Evolutionary conservation across 1,140 invertebrate species (phyloP).

Genomic region (Solen grandis): DNA sequence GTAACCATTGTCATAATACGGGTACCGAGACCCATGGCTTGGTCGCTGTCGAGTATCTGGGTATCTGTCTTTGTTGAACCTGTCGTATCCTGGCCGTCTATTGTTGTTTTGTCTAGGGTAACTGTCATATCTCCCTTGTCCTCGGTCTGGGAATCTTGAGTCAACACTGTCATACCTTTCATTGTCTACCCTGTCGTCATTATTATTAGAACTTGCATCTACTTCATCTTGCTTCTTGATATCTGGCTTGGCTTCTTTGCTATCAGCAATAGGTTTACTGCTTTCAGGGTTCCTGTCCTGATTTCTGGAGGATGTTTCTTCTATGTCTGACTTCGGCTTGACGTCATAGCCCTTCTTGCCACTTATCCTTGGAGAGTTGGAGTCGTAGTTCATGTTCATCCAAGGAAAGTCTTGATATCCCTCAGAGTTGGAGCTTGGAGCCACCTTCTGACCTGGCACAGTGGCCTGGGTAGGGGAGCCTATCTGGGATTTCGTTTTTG

Average conservation of each 20-base stretch:
- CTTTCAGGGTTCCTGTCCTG: background rate
- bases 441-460: constrained; percentile 33
- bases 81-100: constrained; percentile 30
- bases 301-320: background rate
- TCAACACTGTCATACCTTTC: too few species aligned
- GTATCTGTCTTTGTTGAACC: constrained; percentile 18
- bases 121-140: constrained; percentile 16
- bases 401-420: constrained; percentile 36
- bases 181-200: background rate
- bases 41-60: constrained; percentile 7
- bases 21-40: constrained; percentile 25
- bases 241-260: background rate
- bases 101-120: constrained; percentile 16
- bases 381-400: constrained; percentile 23
- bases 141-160: too few species aligned
- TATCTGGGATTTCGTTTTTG: constrained; percentile 44
- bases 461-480: constrained; percentile 39
- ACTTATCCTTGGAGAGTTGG: constrained; percentile 38
- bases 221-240: background rate
- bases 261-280: constrained; percentile 4
- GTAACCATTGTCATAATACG: constrained; percentile 44
- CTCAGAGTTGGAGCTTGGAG: constrained; percentile 10
- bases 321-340: background rate
- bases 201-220: background rate
- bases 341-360: constrained; percentile 52